Evolutionary conservation across 2,113 vertebrate species (phyloP).

Genomic region (Xyrauchen texanus): DNA sequence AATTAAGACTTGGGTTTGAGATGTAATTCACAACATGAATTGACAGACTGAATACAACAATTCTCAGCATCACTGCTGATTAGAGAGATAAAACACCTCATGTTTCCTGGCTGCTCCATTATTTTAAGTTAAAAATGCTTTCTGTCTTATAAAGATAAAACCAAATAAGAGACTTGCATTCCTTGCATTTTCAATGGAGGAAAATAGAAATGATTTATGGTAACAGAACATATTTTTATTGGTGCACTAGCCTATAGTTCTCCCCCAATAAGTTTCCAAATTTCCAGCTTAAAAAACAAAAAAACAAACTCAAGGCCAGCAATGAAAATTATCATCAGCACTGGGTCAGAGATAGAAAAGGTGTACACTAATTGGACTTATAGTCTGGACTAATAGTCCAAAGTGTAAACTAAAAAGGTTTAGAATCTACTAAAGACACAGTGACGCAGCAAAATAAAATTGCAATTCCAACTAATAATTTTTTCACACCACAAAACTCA

Average conservation of each 20-base stretch:
- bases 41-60: neutral
- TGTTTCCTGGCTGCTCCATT: neutral
- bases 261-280: neutral
- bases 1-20: neutral
- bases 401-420: too few species aligned
- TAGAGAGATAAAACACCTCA: neutral
- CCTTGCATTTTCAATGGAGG: slow-evolving; percentile 1
- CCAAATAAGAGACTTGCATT: neutral
- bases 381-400: too few species aligned
- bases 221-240: neutral
- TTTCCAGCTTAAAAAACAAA: neutral
- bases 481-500: neutral
- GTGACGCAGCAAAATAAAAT: too few species aligned
- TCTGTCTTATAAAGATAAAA: neutral
- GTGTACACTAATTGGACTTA: neutral
- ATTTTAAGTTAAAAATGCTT: neutral
- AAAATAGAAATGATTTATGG: neutral
- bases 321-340: neutral
- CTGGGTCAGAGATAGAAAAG: neutral
- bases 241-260: neutral
- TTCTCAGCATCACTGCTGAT: neutral
- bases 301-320: slow-evolving; percentile 7
- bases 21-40: neutral
- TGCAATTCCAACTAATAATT: neutral
- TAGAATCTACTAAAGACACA: too few species aligned